Conservation (phyloP, 1,140 invertebrate genomes). For the Drosophila paulistorum region DNA sequence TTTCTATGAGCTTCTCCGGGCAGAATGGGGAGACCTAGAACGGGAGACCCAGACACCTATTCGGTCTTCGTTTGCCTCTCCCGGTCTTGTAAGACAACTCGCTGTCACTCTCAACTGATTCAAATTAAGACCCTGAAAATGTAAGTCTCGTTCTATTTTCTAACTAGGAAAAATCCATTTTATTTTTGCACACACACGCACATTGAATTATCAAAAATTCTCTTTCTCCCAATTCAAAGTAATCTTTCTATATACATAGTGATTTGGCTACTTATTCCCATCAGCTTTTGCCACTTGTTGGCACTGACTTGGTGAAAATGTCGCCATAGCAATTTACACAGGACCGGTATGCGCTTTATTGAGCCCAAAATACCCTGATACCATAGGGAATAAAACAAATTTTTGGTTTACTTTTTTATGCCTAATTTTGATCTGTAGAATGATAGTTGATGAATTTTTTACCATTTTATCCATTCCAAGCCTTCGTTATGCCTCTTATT, state of each 20-base stretch:
- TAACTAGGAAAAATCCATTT: slow-evolving; percentile 27
- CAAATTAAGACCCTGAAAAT: slow-evolving; percentile 29
- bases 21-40: too few species aligned
- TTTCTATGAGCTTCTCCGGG: too few species aligned
- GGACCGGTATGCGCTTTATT: slow-evolving; percentile 1
- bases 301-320: slow-evolving; percentile 16
- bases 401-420: too few species aligned
- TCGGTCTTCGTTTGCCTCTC: too few species aligned
- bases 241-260: slow-evolving; percentile 23
- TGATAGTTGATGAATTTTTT: too few species aligned
- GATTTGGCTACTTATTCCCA: slow-evolving; percentile 21
- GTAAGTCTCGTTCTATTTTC: slow-evolving; percentile 34
- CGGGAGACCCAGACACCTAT: too few species aligned
- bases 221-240: not conserved
- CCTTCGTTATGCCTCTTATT: not conserved
- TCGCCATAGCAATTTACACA: slow-evolving; percentile 22
- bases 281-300: slow-evolving; percentile 57
- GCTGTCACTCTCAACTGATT: not conserved
- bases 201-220: slow-evolving; percentile 60
- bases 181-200: slow-evolving; percentile 49
- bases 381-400: too few species aligned
- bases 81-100: not conserved
- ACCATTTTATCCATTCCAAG: too few species aligned
- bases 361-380: too few species aligned
- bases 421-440: too few species aligned